phyloP scores from a whole-genome alignment of 2,888 invertebrate species.

The Eustalomyia histrio region DNA sequence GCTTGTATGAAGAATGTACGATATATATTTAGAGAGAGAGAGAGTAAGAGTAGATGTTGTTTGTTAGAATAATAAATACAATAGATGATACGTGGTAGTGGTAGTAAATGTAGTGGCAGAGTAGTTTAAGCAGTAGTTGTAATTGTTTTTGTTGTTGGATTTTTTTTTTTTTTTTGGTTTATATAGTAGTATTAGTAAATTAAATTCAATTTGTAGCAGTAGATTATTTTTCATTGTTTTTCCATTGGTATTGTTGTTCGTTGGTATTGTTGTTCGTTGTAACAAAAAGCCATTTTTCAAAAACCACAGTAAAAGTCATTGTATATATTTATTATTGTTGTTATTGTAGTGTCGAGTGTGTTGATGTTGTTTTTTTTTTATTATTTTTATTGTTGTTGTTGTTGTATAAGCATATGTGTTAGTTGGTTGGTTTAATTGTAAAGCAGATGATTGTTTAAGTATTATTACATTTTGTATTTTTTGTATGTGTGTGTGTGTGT shows the following conservation, averaged over 20 bases:
- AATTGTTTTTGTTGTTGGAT: constrained; percentile 40
- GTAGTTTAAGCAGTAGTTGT: constrained; percentile 56
- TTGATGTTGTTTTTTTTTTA: constrained; percentile 48
- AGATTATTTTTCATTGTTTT: constrained; percentile 30
- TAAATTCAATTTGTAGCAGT: constrained; percentile 33
- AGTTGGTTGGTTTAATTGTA: constrained; percentile 51
- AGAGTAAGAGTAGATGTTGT: constrained; percentile 2
- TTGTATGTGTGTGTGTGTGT: constrained; percentile 21
- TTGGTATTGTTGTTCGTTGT: constrained; percentile 60
- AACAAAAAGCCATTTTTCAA: constrained; percentile 41
- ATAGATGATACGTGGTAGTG: constrained; percentile 51
- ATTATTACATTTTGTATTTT: constrained; percentile 4
- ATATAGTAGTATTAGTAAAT: constrained; percentile 38
- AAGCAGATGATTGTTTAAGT: constrained; percentile 29
- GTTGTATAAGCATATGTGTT: constrained; percentile 20
- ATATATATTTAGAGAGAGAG: constrained; percentile 6
- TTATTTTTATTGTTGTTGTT: constrained; percentile 18
- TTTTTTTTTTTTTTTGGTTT: not conserved
- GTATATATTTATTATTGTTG: too few species aligned
- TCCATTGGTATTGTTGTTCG: constrained; percentile 46
- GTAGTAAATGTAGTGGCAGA: constrained; percentile 48
- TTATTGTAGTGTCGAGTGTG: constrained; percentile 30
- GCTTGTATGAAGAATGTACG: constrained; percentile 53
- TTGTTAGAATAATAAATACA: constrained; percentile 28
- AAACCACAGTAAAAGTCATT: constrained; percentile 44